Conservation (phyloP, 1,140 invertebrate genomes). For the Leptinotarsa defecta region DNA sequence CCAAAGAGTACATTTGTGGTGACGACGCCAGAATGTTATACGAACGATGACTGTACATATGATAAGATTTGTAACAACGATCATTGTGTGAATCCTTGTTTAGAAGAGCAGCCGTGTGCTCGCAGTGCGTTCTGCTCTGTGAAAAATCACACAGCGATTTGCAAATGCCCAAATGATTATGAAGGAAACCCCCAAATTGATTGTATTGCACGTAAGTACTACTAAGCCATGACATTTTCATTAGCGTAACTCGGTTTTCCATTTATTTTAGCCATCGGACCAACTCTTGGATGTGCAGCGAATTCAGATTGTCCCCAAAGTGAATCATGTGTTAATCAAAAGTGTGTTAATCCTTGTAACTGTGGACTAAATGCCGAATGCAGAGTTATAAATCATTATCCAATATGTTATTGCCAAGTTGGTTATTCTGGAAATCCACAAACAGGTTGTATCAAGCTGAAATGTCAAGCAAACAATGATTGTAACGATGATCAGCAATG, state of each 20-base stretch:
- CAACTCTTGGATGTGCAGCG: constrained; percentile 72
- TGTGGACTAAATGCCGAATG: constrained; percentile 84
- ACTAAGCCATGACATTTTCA: constrained; percentile 7
- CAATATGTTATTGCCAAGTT: constrained; percentile 76
- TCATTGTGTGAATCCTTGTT: constrained; percentile 79
- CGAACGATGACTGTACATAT: constrained; percentile 73
- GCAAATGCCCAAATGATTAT: constrained; percentile 78
- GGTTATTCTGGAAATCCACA: constrained; percentile 85
- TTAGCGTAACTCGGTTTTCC: constrained; percentile 30
- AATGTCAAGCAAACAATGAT: constrained; percentile 78
- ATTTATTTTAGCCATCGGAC: constrained; percentile 59
- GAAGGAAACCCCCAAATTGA: constrained; percentile 73
- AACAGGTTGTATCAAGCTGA: constrained; percentile 71
- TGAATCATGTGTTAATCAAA: constrained; percentile 78
- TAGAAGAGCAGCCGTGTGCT: constrained; percentile 70
- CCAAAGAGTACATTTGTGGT: constrained; percentile 58
- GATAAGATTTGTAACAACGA: constrained; percentile 78
- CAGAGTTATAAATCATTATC: constrained; percentile 77
- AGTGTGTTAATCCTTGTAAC: constrained; percentile 81
- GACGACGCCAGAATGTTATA: constrained; percentile 70
- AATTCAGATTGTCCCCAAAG: constrained; percentile 78
- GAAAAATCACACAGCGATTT: constrained; percentile 73
- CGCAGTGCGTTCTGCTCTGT: constrained; percentile 78
- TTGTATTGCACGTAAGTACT: constrained; percentile 76
- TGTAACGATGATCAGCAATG: constrained; percentile 78